Percentiles rank a stretch among this genome's conserved stretches.
Evolutionary conservation across 2,113 vertebrate genomes (phyloP).

Genomic region (human): DNA sequence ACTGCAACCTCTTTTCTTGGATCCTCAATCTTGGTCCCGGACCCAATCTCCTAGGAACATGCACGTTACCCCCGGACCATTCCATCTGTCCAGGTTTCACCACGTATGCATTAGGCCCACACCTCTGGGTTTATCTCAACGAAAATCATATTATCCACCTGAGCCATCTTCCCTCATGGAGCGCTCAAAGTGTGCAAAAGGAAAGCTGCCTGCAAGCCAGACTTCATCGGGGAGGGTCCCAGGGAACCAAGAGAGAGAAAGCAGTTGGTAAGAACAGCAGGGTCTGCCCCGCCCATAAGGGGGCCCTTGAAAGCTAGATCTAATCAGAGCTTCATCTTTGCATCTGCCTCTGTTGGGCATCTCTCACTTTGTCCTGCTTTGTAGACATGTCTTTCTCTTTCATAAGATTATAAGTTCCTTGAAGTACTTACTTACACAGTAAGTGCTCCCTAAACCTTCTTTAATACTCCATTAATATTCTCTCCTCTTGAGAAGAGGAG

Average conservation of each 20-base stretch:
- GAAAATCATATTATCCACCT: background rate
- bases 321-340: background rate
- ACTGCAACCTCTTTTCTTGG: background rate
- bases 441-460: background rate
- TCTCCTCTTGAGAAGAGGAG: background rate
- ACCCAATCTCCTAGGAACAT: background rate
- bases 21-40: background rate
- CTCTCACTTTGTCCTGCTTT: background rate
- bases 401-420: background rate
- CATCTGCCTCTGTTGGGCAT: background rate
- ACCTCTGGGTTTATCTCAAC: background rate
- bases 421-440: background rate
- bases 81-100: background rate
- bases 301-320: background rate
- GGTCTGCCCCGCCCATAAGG: accelerated
- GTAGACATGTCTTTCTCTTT: background rate
- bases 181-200: background rate
- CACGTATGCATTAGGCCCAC: background rate
- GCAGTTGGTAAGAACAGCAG: background rate
- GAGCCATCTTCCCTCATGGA: background rate
- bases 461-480: background rate
- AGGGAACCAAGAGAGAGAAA: background rate
- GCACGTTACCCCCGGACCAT: background rate
- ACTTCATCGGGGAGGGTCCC: background rate
- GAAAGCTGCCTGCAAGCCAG: background rate